Conservation (phyloP, 2,113 vertebrate genomes). For the Elgaria multicarinata region DNA sequence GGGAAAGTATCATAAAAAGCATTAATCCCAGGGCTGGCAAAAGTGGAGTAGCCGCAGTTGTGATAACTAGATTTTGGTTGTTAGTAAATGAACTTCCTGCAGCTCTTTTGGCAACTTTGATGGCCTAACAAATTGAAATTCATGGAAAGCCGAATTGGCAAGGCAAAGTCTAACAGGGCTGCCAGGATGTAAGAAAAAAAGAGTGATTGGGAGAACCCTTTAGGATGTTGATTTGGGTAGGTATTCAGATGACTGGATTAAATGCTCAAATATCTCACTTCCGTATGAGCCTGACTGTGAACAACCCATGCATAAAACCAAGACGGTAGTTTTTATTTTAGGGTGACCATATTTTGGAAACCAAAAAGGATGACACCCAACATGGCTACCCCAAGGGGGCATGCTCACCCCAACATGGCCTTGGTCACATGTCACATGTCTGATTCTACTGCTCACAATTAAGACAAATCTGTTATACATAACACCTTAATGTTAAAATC, state of each 20-base stretch:
- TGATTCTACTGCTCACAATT: too few relatives aligned
- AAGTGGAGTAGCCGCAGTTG: slow-evolving; percentile 10
- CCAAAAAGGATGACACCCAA: too few relatives aligned
- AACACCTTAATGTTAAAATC: too few relatives aligned
- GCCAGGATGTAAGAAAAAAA: not conserved
- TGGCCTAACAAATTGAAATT: slow-evolving; percentile 43
- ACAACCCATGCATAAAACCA: not conserved
- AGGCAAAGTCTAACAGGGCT: not conserved
- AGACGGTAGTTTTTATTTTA: not conserved
- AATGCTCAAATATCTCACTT: slow-evolving; percentile 37
- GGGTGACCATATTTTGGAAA: too few relatives aligned
- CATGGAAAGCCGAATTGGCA: not conserved
- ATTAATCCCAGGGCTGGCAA: slow-evolving; percentile 21
- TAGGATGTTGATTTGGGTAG: not conserved
- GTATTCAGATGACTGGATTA: slow-evolving; percentile 1
- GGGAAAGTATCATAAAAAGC: not conserved
- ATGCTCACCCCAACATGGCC: too few relatives aligned
- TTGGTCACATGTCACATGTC: too few relatives aligned
- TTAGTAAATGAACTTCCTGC: slow-evolving; percentile 37
- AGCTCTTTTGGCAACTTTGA: slow-evolving; percentile 17
- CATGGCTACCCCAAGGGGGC: too few relatives aligned
- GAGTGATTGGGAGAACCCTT: not conserved
- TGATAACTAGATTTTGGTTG: not conserved
- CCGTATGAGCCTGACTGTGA: slow-evolving; percentile 1
- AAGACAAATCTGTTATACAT: too few relatives aligned